Evolutionary conservation across 2,797 vertebrate species (phyloP), one percentile per base, ranked within the genome.

Genomic region (Sciurus carolinensis): DNA sequence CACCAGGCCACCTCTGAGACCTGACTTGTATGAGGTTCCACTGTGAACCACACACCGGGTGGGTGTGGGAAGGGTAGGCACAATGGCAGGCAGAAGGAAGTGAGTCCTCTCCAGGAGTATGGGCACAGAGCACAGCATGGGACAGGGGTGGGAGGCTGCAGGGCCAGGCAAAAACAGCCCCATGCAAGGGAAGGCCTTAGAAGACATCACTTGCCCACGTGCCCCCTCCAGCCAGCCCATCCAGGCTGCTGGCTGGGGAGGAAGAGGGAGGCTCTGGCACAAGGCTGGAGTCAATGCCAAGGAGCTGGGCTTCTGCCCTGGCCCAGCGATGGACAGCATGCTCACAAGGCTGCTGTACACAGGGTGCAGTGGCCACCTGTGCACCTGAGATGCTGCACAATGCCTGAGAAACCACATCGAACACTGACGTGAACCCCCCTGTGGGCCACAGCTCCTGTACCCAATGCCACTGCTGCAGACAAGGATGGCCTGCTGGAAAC

Each of bases 341-440:
- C 64, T 15, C 5, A 33, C 14, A 8, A 67, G 66, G 66, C 33
- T 0, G 66, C 66, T 15, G 64, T 33, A 8, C 33, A 17, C 64
- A 30, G 79, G 52, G 15, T 10, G 24, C 50, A 5, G 8, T 9
- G 52, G 79, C 62, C 39, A n/a, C 5, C 0, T 0, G 1, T 28
- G 42, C 2, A 17, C 0, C 1, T 2, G 33, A 36, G 1, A 5
- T 0, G 7, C 10, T 47, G 12, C 64, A 33, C 0, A 0, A 28
- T n/a, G 10, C 13, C 50, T 2, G 30, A n/a, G n/a, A 24, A 71
- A 20, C 57, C 33, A 4, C 4, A 14, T 1, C 42, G 3, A 0
- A 11, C 30, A 44, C 12, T 15, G 52, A 11, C 24, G 39, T 4
- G 15, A 28, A 39, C 22, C 14, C 62, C 30, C 24, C 4, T 1